Evolutionary conservation across 2,797 vertebrate genomes (phyloP), one percentile per base, ranked within the genome.

Genomic region (Pangasius djambal): DNA sequence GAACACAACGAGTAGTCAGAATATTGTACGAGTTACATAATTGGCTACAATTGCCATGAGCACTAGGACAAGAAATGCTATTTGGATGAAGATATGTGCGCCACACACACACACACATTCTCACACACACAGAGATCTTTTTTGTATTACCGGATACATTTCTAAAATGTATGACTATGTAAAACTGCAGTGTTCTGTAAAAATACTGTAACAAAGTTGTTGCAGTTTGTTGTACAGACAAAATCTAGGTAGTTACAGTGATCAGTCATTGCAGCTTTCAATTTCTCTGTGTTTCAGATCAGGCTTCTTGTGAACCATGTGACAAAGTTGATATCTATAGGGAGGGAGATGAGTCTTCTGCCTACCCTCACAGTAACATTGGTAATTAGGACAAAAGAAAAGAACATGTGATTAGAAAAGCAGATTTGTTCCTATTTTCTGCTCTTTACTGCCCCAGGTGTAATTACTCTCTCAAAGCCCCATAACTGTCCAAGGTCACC

Each of bases 381-480:
- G 83, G 82, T 87, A 90, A 89, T 92, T 90, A 86, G 86, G 74
- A 31, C 77, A 74, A 72, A 89, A 87, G 69, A 91, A 88, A 83
- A 48, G 50, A 75, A 67, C 59, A 59, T 72, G 44, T 86, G 67
- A 83, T 72, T 84, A 70, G 88, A 86, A 82, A 82, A 86, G 50
- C 67, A 87, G 88, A 69, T 89, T 57, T 86, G 52, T 83, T 88
- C 9, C 70, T 86, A 87, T 89, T 88, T 85, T 90, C 77, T 86
- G 61, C 63, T 88, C 75, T 90, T 89, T 61, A 61, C 75, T 72
- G 44, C 63, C 75, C 82, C 59, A 52, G 67, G 55, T 82, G 79
- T 87, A 89, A 92, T 90, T 88, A 92, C 28, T 70, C 50, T 88
- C 87, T 87, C 88, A 85, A 67, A 89, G 81, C 31, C 85, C 77